phyloP scores from a whole-genome alignment of 2,797 vertebrate genomes.

The Hylomyscus alleni region DNA sequence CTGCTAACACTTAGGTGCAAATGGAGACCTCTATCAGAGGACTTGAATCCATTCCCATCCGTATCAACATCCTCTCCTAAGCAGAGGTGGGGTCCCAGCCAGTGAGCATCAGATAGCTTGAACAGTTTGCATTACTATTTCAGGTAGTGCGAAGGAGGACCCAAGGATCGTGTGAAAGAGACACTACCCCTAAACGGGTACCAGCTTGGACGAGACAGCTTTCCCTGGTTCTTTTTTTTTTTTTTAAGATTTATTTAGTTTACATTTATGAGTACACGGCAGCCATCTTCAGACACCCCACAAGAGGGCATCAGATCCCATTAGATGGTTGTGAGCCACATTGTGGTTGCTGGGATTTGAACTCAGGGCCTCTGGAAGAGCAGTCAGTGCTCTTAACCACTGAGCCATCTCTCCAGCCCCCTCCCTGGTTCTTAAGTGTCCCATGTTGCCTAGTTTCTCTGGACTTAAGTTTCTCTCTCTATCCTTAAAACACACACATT shows the following conservation, averaged over 20 bases:
- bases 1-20: constrained; percentile 93
- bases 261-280: too few relatives aligned
- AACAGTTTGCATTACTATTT: not conserved
- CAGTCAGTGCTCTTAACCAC: too few relatives aligned
- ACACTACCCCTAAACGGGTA: accelerated
- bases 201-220: not conserved
- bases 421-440: not conserved
- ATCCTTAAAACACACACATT: not conserved
- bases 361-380: too few relatives aligned
- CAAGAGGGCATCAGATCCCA: too few relatives aligned
- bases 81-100: not conserved
- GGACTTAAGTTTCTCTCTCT: not conserved
- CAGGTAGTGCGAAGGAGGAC: not conserved
- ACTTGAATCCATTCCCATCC: accelerated
- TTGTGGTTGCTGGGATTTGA: too few relatives aligned
- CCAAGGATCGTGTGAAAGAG: not conserved
- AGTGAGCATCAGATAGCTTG: not conserved
- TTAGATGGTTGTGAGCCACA: too few relatives aligned
- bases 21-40: not conserved
- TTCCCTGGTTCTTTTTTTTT: not conserved
- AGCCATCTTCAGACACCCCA: too few relatives aligned
- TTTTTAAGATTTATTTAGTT: too few relatives aligned
- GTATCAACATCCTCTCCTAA: not conserved
- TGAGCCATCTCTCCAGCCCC: too few relatives aligned
- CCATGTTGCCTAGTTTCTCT: constrained; percentile 23